A percentile compares a stretch with the other conserved stretches of the same genome.
Conservation (phyloP, 37 sponge, comb jelly and placozoan species). For the Cliona cf. orientalis region DNA sequence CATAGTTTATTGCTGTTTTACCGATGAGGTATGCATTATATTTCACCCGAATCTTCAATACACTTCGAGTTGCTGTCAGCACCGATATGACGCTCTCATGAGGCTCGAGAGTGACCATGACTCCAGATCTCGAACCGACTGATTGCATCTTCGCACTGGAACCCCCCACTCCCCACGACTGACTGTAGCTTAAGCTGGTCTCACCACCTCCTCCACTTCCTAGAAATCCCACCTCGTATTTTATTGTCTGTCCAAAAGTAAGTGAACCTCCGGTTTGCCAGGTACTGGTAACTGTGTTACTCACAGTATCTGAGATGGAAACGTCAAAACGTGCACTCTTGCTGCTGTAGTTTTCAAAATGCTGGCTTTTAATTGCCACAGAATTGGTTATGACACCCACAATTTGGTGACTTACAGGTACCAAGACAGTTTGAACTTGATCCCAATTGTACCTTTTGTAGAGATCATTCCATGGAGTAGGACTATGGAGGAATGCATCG, state of each 20-base stretch:
- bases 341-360: constrained; percentile 1
- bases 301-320: background rate
- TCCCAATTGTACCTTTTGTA: background rate
- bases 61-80: constrained; percentile 21
- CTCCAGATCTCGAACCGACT: constrained; percentile 9
- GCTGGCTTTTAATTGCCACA: background rate
- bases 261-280: constrained; percentile 1
- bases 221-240: constrained; percentile 2
- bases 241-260: background rate
- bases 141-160: background rate
- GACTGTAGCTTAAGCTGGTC: constrained; percentile 1
- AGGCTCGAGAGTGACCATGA: constrained; percentile 3
- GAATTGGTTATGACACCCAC: background rate
- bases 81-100: constrained; percentile 5
- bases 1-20: constrained; percentile 17
- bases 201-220: constrained; percentile 1
- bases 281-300: background rate
- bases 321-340: background rate
- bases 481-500: background rate
- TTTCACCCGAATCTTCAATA: constrained; percentile 11
- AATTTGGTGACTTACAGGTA: background rate
- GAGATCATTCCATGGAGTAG: background rate
- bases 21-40: constrained; percentile 16
- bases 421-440: background rate
- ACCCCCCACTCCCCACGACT: constrained; percentile 19